Evolutionary conservation across 2,797 vertebrate species (phyloP), one percentile per base, ranked within the genome.

Genomic region (Tragopan temminckii): DNA sequence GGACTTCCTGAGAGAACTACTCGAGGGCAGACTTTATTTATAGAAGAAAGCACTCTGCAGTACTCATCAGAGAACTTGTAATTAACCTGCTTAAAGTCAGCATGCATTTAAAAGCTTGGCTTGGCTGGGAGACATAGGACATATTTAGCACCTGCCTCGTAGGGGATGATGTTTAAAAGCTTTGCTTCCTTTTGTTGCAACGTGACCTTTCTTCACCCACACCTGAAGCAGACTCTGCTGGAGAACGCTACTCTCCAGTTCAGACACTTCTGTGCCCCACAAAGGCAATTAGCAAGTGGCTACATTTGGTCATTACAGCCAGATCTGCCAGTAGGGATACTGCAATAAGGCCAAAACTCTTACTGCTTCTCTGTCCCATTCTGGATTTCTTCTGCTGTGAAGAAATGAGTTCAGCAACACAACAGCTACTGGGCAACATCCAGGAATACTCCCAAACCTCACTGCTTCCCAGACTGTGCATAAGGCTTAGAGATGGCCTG

Each of bases 151-250:
- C 46, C 52, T 20, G 21, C 33, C 21, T 68, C 27, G 13, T 2
- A 29, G 0, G 2, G 1, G 13, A 13, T 13, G 19, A 5, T 7
- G 20, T 94, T 52, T n/a, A 31, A 66, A 87, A 88, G 58, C 59
- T 71, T 55, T 71, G 11, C 53, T 80, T 31, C 35, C n/a, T 82
- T 76, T 76, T 36, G 19, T 57, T 15, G 14, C 29, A 36, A 11
- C 0, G 0, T 8, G 23, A 62, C 13, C 17, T 11, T 50, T 63
- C 29, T 19, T 23, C 74, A 38, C n/a, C 36, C 10, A 3, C 21
- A 11, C 21, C 81, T 19, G 61, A n/a, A 45, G 10, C 9, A 7
- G 35, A 19, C 24, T 50, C 57, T 38, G n/a, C 5, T 4, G 4
- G 61, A 66, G 40, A 29, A 23, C 16, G 18, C 29, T 77, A 42